phyloP scores from a whole-genome alignment of 2,113 vertebrate species.

The Bothrops jararaca region DNA sequence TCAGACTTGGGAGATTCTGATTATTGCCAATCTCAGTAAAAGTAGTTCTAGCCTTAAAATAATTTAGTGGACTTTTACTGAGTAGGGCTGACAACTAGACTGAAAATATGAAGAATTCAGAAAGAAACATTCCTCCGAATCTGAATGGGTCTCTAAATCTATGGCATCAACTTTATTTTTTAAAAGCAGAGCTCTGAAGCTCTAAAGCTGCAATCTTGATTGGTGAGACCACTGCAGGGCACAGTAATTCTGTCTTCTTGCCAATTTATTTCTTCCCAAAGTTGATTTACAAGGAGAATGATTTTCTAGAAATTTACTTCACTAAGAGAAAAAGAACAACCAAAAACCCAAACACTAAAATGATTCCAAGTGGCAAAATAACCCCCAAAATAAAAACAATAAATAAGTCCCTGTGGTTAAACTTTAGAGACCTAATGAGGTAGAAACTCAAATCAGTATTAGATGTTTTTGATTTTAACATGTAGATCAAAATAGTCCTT shows the following conservation, averaged over 20 bases:
- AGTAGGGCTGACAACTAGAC: not conserved
- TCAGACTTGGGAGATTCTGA: not conserved
- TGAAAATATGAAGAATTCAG: not conserved
- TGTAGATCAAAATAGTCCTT: not conserved
- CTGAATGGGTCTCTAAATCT: not conserved
- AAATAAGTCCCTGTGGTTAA: not conserved
- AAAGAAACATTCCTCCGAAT: not conserved
- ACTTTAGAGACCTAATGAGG: not conserved
- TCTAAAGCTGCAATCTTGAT: not conserved
- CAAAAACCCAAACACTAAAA: not conserved
- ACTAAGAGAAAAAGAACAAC: not conserved
- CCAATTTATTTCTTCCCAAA: not conserved
- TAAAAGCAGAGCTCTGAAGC: not conserved
- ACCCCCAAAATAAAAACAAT: not conserved
- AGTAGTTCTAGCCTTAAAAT: not conserved
- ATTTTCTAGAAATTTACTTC: no score
- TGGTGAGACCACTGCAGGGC: no score
- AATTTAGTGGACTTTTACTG: not conserved
- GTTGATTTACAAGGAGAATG: not conserved
- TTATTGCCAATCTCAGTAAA: not conserved
- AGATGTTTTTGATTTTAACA: not conserved
- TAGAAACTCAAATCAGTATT: not conserved
- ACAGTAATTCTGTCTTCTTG: not conserved
- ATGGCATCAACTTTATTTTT: not conserved
- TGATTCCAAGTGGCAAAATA: not conserved